A percentile compares a stretch with the other conserved stretches of the same genome.
phyloP scores from a whole-genome alignment of 2,888 invertebrate species.

The Linnaemya vulpina region DNA sequence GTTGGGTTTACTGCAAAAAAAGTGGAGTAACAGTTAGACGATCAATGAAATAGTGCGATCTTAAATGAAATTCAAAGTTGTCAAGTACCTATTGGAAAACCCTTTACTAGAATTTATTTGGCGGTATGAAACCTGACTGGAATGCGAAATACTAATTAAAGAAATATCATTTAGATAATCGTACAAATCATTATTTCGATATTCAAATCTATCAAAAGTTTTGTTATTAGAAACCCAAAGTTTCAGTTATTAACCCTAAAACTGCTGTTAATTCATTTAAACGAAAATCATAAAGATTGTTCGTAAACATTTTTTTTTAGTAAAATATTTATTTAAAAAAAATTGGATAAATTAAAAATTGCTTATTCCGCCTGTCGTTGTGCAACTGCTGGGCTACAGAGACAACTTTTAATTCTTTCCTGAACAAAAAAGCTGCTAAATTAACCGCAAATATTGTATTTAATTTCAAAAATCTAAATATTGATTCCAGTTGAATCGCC shows the following conservation, averaged over 20 bases:
- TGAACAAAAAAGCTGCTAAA: neutral
- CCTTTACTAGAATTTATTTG: too few relatives aligned
- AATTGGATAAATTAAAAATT: neutral
- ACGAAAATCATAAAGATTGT: too few relatives aligned
- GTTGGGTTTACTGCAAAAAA: neutral
- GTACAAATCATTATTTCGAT: too few relatives aligned
- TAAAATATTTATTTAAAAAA: neutral
- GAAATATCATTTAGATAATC: too few relatives aligned
- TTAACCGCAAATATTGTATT: constrained; percentile 57
- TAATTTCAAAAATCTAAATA: constrained; percentile 42
- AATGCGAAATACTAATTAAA: too few relatives aligned
- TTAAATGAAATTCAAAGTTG: neutral
- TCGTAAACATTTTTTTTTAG: too few relatives aligned
- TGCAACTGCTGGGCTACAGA: too few relatives aligned
- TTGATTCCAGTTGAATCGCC: constrained; percentile 51
- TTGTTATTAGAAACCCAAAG: too few relatives aligned
- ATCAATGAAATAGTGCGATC: neutral
- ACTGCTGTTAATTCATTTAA: too few relatives aligned
- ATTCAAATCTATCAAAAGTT: too few relatives aligned
- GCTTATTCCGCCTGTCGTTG: neutral
- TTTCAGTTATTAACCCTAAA: too few relatives aligned
- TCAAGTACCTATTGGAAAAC: neutral
- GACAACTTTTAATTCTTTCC: neutral
- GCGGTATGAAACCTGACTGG: too few relatives aligned
- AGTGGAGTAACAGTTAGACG: neutral